Evolutionary conservation across 2,797 vertebrate species (phyloP), one percentile per base, ranked within the genome.

Genomic region (Myotis myotis): DNA sequence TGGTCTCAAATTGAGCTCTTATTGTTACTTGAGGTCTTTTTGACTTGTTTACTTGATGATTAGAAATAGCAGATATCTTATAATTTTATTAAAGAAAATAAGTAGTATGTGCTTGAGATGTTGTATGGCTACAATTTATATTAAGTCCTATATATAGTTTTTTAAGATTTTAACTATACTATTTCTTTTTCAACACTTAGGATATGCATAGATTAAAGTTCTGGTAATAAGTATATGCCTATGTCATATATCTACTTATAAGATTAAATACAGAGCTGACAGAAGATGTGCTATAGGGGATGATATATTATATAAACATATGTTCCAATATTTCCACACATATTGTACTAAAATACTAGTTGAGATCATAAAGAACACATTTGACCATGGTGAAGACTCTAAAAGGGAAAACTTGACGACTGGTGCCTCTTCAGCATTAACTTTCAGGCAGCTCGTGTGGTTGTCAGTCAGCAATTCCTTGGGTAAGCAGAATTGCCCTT

Each of bases 331-430:
- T 44, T 17, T 82, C 25, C 23, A 68, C 33, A 36, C 47, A 41
- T 49, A 74, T 81, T 91, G 95, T 62, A 80, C 16, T 76, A 89
- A 81, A 33, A 51, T 9, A 80, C 75, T 76, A 19, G 8, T 25
- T 62, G 41, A 72, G 47, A 93, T 83, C 51, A 84, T 87, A 38
- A 89, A 81, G 44, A 22, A 47, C 57, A 81, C 47, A 49, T 68
- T 90, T 94, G 78, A 13, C 9, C 5, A 53, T 8, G 41, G 49
- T 74, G 71, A 82, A 79, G 10, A 0, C 36, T 91, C 19, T 44
- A 76, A 74, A 36, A 96, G 76, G 87, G 76, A 91, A 71, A 93
- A 87, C 81, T 72, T 85, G 33, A 86, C 70, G 85, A 95, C 25
- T 53, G 55, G 64, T 74, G 8, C 15, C 30, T 11, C 41, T 72